Percentiles rank a stretch among this genome's conserved stretches.
These are phyloP conservation scores for Pseudoatta argentina DNA, from an alignment of 1,140 invertebrate genomes.

Conservation along the genomic window DNA sequence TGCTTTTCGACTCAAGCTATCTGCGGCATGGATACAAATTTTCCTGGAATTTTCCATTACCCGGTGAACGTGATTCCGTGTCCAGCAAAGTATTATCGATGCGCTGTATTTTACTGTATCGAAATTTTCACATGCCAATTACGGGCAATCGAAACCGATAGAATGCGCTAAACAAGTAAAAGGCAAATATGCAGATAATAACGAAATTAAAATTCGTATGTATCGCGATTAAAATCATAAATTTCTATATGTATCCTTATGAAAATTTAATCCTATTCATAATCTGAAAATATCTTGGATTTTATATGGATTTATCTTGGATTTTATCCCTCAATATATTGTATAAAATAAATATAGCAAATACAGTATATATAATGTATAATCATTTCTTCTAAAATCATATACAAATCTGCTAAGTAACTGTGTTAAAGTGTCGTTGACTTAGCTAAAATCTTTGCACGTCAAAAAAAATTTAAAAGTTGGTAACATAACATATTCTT, in stretches of 20 bases:
- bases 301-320: not conserved
- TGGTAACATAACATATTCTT: not conserved
- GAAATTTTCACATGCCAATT: constrained; percentile 67
- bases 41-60: constrained; percentile 76
- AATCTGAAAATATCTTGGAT: not conserved
- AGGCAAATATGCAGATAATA: constrained; percentile 19
- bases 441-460: not conserved
- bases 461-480: not conserved
- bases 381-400: not conserved
- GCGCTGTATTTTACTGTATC: constrained; percentile 62
- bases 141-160: constrained; percentile 57
- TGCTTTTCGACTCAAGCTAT: constrained; percentile 10
- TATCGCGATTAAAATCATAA: not conserved
- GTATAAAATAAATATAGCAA: not conserved
- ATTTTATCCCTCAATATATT: not conserved
- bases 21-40: constrained; percentile 66
- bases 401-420: not conserved
- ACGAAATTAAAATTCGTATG: constrained; percentile 33
- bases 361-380: not conserved
- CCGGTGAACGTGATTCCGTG: constrained; percentile 66
- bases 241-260: not conserved
- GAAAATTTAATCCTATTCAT: no score
- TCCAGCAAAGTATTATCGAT: constrained; percentile 67
- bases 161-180: constrained; percentile 44
- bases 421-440: not conserved